These are phyloP conservation scores for Amiota mariae DNA, from an alignment of 2,888 invertebrate genomes.

Conservation along the genomic window DNA sequence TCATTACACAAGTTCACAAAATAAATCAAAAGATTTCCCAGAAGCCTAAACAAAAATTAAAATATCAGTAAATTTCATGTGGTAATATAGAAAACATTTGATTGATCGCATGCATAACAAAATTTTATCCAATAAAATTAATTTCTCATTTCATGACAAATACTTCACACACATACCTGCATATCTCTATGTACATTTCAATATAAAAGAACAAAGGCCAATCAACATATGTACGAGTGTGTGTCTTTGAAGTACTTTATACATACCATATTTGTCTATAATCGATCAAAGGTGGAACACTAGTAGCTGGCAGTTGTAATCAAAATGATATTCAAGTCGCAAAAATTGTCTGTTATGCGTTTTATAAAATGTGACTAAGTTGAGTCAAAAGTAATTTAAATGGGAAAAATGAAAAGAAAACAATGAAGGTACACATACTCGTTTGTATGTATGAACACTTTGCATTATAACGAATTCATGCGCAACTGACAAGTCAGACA, in stretches of 20 bases:
- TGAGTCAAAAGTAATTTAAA: too few relatives aligned
- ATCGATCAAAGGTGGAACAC: constrained; percentile 66
- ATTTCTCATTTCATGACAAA: not conserved
- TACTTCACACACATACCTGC: constrained; percentile 8
- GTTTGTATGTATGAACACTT: not conserved
- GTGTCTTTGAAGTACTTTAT: not conserved
- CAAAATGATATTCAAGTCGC: constrained; percentile 53
- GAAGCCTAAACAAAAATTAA: not conserved
- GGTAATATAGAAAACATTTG: not conserved
- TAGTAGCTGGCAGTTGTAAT: constrained; percentile 66
- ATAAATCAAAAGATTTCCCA: not conserved
- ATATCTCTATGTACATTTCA: not conserved
- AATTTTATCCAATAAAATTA: constrained; percentile 5
- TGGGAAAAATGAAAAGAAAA: not conserved
- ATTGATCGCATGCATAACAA: constrained; percentile 4
- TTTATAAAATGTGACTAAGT: too few relatives aligned
- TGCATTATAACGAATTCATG: not conserved
- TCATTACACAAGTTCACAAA: not conserved
- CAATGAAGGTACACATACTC: too few relatives aligned
- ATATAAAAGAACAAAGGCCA: not conserved
- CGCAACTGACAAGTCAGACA: constrained; percentile 47
- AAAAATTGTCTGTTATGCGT: constrained; percentile 32
- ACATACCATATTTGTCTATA: constrained; percentile 26
- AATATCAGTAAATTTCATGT: constrained; percentile 10
- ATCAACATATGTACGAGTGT: too few relatives aligned